Evolutionary conservation across 2,797 vertebrate genomes (phyloP).

Genomic region (Gephyroberyx darwinii): DNA sequence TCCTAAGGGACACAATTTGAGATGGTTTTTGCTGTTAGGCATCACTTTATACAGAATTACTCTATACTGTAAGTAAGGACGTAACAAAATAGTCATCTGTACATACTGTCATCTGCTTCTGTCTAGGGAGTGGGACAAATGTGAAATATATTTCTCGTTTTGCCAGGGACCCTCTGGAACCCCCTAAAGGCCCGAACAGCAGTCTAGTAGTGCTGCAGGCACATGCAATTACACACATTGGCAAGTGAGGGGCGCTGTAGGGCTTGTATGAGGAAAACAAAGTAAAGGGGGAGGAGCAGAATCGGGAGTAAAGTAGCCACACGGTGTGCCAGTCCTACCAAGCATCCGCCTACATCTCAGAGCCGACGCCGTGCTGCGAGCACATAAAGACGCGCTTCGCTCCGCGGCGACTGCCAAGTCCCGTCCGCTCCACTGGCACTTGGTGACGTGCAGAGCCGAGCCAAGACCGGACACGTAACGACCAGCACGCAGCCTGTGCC

Average conservation of each 20-base stretch:
- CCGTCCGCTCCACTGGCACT: conserved; percentile 50
- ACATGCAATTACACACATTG: conserved; percentile 37
- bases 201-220: background rate
- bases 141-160: too few relatives aligned
- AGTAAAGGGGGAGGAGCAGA: conserved; percentile 82
- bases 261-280: conserved; percentile 56
- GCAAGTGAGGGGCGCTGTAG: conserved; percentile 73
- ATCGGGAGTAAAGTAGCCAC: conserved; percentile 82
- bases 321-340: conserved; percentile 74
- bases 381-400: conserved; percentile 50
- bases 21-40: too few relatives aligned
- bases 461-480: conserved; percentile 52
- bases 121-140: too few relatives aligned
- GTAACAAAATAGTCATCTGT: too few relatives aligned
- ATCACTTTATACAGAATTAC: too few relatives aligned
- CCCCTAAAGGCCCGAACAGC: too few relatives aligned
- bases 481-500: conserved; percentile 38
- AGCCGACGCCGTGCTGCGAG: conserved; percentile 55
- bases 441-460: conserved; percentile 56
- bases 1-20: too few relatives aligned
- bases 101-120: too few relatives aligned
- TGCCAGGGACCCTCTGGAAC: too few relatives aligned
- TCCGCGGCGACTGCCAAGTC: conserved; percentile 55
- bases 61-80: too few relatives aligned
- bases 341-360: conserved; percentile 71